Evolutionary conservation across 64 coral and sea anemone genomes (phyloP).

Genomic region (Dendronephthya gigantea): DNA sequence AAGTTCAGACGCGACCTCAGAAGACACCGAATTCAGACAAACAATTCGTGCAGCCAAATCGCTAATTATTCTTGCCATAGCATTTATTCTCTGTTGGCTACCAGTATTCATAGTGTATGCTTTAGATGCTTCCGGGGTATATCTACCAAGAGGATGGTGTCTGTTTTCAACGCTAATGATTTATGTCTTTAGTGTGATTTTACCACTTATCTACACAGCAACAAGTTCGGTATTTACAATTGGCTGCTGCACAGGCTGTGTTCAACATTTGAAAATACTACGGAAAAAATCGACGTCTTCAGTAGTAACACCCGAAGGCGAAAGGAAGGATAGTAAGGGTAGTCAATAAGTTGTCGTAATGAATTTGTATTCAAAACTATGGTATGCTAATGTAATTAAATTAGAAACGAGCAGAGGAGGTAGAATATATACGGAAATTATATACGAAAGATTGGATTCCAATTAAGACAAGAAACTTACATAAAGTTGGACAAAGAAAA

Average conservation of each 20-base stretch:
- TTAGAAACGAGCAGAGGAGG: too few relatives aligned
- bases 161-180: constrained; percentile 44
- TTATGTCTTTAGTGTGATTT: not conserved
- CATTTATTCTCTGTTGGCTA: constrained; percentile 49
- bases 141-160: constrained; percentile 44
- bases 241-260: not conserved
- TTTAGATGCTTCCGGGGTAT: constrained; percentile 32
- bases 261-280: too few relatives aligned
- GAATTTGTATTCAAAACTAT: too few relatives aligned
- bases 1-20: not conserved
- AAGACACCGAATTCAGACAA: constrained; percentile 18
- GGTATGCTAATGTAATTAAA: too few relatives aligned
- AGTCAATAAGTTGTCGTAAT: too few relatives aligned
- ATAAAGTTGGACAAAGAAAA: too few relatives aligned
- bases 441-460: too few relatives aligned
- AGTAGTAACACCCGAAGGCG: too few relatives aligned
- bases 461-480: too few relatives aligned
- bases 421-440: too few relatives aligned
- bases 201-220: not conserved
- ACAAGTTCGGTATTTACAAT: constrained; percentile 4
- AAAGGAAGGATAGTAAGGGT: too few relatives aligned
- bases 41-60: constrained; percentile 55
- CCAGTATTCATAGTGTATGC: constrained; percentile 44
- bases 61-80: constrained; percentile 39
- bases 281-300: too few relatives aligned